Percentiles rank a stretch among this genome's conserved stretches.
Evolutionary conservation across 2,113 vertebrate genomes (phyloP).

Genomic region (Uropsilus gracilis): DNA sequence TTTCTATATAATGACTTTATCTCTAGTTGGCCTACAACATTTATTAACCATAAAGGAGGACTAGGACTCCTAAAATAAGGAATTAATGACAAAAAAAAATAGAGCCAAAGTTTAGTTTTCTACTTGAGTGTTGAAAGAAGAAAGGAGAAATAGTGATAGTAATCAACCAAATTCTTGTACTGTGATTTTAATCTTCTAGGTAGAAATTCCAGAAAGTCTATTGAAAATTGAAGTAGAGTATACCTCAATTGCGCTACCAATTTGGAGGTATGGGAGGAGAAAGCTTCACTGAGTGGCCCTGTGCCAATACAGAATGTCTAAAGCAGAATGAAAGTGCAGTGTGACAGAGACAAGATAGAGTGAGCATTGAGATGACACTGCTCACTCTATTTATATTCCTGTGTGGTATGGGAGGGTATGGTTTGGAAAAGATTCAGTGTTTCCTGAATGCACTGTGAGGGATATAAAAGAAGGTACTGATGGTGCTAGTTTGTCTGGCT

Average conservation of each 20-base stretch:
- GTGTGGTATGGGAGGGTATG: neutral
- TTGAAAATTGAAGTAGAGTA: neutral
- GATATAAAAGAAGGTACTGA: neutral
- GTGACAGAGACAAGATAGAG: neutral
- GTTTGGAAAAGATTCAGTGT: neutral
- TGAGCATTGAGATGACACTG: neutral
- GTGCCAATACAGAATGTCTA: neutral
- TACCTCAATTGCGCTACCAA: neutral
- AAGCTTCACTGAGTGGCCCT: neutral
- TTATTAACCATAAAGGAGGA: neutral
- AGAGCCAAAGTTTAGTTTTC: neutral
- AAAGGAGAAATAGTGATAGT: neutral
- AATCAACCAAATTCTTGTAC: neutral
- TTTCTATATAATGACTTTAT: neutral
- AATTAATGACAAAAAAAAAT: neutral
- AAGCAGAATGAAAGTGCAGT: neutral
- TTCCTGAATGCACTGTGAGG: neutral
- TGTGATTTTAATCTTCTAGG: neutral
- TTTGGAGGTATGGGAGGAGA: neutral
- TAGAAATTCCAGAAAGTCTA: neutral
- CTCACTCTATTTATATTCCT: neutral
- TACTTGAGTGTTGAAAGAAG: conserved; percentile 18
- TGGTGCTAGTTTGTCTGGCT: neutral
- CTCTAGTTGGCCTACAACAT: neutral
- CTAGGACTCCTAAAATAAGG: neutral